These are phyloP conservation scores for Keiferia lycopersicella DNA, from an alignment of 2,888 invertebrate genomes.

Conservation along the genomic window DNA sequence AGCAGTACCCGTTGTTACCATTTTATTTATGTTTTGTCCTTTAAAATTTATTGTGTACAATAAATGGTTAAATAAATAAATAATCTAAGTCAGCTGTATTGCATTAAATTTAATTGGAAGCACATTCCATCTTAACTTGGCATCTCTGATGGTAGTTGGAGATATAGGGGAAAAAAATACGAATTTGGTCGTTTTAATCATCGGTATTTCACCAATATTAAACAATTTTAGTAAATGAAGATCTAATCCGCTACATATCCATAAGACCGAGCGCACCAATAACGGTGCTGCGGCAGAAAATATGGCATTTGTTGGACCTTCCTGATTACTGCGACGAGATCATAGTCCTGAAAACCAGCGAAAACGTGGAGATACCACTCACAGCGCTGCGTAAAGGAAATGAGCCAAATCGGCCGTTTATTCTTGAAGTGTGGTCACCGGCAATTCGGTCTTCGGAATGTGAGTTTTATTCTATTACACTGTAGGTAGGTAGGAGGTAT, in stretches of 20 bases:
- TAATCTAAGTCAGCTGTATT: too few relatives aligned
- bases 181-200: too few relatives aligned
- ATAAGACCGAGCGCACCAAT: conserved; percentile 63
- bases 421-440: conserved; percentile 69
- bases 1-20: too few relatives aligned
- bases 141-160: too few relatives aligned
- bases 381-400: conserved; percentile 66
- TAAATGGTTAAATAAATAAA: too few relatives aligned
- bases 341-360: conserved; percentile 58
- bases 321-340: conserved; percentile 73
- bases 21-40: too few relatives aligned
- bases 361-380: conserved; percentile 57
- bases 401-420: conserved; percentile 62
- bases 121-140: too few relatives aligned
- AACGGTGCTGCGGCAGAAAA: conserved; percentile 63
- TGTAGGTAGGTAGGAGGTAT: too few relatives aligned
- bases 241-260: conserved; percentile 64
- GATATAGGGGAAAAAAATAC: not conserved
- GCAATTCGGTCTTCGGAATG: conserved; percentile 42
- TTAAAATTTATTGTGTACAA: too few relatives aligned
- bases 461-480: conserved; percentile 34
- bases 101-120: too few relatives aligned
- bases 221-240: conserved; percentile 50
- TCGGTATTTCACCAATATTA: too few relatives aligned
- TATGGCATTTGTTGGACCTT: conserved; percentile 68